A percentile compares a stretch with the other conserved stretches of the same genome.
Conservation (phyloP, 2,797 vertebrate species). For the Podarcis lilfordi region DNA sequence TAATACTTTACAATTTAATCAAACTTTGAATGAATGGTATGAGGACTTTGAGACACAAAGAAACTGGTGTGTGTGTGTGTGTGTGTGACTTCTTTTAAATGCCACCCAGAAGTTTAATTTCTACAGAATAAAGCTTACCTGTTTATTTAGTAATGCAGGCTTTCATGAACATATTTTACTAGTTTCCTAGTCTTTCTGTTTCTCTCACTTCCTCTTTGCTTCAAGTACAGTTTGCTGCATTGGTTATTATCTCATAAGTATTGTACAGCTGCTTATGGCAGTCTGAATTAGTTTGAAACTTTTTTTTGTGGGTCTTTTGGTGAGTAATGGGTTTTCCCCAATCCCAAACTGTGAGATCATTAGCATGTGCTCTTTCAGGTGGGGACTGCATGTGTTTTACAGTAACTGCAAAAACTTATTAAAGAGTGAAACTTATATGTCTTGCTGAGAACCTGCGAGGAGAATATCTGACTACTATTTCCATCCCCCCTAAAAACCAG, state of each 20-base stretch:
- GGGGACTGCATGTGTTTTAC: not conserved
- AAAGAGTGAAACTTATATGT: not conserved
- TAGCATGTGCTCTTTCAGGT: not conserved
- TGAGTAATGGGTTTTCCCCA: not conserved
- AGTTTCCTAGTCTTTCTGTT: not conserved
- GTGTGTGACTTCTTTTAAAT: not conserved
- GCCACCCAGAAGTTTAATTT: constrained; percentile 35
- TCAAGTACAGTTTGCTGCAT: not conserved
- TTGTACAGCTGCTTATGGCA: not conserved
- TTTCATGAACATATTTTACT: constrained; percentile 13
- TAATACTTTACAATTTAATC: not conserved
- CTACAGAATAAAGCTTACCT: not conserved
- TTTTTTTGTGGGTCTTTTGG: not conserved
- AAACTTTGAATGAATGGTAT: not conserved
- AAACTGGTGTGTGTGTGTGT: not conserved
- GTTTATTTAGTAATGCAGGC: constrained; percentile 11
- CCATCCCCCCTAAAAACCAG: not conserved
- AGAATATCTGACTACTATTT: not conserved
- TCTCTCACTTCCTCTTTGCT: not conserved
- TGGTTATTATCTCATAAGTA: not conserved
- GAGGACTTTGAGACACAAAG: constrained; percentile 14
- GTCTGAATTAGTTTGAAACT: not conserved
- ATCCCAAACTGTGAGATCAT: not conserved
- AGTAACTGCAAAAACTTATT: not conserved
- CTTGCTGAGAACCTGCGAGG: rapidly evolving